Percentiles rank a stretch among this genome's conserved stretches.
Conservation (phyloP, 1,140 invertebrate species). For the Trialeurodes vaporariorum region DNA sequence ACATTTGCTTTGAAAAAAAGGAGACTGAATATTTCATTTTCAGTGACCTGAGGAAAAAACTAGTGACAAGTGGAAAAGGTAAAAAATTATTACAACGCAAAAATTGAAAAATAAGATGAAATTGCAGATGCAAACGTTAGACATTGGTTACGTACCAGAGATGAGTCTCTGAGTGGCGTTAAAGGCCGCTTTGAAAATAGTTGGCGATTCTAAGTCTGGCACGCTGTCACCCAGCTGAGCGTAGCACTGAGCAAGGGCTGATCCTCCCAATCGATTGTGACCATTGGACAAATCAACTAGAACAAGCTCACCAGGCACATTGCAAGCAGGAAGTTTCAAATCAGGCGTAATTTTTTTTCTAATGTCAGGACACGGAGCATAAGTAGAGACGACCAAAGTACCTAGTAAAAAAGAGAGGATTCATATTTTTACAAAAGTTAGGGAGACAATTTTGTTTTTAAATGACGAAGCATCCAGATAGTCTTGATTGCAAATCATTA, state of each 20-base stretch:
- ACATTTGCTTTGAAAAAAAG: too few relatives aligned
- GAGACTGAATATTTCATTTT: too few relatives aligned
- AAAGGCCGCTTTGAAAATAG: slow-evolving; percentile 59
- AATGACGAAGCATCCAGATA: too few relatives aligned
- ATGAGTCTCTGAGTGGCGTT: slow-evolving; percentile 71
- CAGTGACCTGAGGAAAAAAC: too few relatives aligned
- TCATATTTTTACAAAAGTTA: too few relatives aligned
- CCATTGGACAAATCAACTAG: slow-evolving; percentile 55
- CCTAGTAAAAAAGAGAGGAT: too few relatives aligned
- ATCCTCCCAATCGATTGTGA: slow-evolving; percentile 68
- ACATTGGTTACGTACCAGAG: slow-evolving; percentile 41
- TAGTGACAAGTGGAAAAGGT: too few relatives aligned
- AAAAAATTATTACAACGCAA: too few relatives aligned
- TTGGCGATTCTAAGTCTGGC: slow-evolving; percentile 66
- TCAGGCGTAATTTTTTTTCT: slow-evolving; percentile 76
- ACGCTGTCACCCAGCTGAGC: slow-evolving; percentile 67
- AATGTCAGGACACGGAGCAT: slow-evolving; percentile 86
- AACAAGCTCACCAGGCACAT: slow-evolving; percentile 43
- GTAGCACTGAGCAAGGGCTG: slow-evolving; percentile 82
- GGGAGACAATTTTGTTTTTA: too few relatives aligned
- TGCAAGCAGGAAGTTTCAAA: slow-evolving; percentile 53
- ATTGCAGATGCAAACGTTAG: too few relatives aligned
- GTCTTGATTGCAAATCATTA: neutral
- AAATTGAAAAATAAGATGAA: too few relatives aligned
- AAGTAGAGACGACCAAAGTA: slow-evolving; percentile 86